Conservation (phyloP, 2,113 vertebrate species). For the Lutjanus erythropterus region DNA sequence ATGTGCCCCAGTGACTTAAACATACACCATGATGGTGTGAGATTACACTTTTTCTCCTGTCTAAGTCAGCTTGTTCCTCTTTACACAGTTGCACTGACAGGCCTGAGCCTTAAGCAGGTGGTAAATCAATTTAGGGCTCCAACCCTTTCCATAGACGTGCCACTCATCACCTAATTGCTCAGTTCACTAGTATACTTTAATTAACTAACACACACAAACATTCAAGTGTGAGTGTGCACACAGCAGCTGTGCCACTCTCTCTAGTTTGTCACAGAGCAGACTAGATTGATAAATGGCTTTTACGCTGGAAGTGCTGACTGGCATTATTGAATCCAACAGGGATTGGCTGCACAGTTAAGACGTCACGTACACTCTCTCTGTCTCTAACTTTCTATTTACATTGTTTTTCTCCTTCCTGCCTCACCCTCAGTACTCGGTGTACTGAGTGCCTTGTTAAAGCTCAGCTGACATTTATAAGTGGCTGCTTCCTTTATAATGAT, state of each 20-base stretch:
- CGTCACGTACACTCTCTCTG: conserved; percentile 26
- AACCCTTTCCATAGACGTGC: conserved; percentile 53
- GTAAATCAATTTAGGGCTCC: conserved; percentile 60
- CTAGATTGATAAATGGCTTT: conserved; percentile 57
- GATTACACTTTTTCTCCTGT: conserved; percentile 8
- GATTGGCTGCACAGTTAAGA: conserved; percentile 51
- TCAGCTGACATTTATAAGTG: conserved; percentile 51
- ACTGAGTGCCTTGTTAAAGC: conserved; percentile 42
- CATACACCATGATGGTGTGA: not conserved
- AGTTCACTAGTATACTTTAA: conserved; percentile 56
- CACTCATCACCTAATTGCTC: conserved; percentile 64
- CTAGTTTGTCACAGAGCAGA: conserved; percentile 39
- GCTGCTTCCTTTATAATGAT: conserved; percentile 44
- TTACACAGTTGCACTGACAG: conserved; percentile 44
- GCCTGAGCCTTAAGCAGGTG: conserved; percentile 31
- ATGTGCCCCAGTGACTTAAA: conserved; percentile 7
- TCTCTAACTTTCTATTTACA: conserved; percentile 37
- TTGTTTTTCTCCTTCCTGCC: conserved; percentile 4
- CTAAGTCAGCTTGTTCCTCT: conserved; percentile 27
- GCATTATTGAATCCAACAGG: conserved; percentile 1
- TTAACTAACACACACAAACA: conserved; percentile 39
- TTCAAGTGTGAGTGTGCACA: not conserved
- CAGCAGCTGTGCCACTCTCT: conserved; percentile 22
- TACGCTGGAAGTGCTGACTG: conserved; percentile 30
- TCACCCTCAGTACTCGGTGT: conserved; percentile 1